Evolutionary conservation across 2,888 invertebrate genomes (phyloP).

Genomic region (Marronus borbonicus): DNA sequence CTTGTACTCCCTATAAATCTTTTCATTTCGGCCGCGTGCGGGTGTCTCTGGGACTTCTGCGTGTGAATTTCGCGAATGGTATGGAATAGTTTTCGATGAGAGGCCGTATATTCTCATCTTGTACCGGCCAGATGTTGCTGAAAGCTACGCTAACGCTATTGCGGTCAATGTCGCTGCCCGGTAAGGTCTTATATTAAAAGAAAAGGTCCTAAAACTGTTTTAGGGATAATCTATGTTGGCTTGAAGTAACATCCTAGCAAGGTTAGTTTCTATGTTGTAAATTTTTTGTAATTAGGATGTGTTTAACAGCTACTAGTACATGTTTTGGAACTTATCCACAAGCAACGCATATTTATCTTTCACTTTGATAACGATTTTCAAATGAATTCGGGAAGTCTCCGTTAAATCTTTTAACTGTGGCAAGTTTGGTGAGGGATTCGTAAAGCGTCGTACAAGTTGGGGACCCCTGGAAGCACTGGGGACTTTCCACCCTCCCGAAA

Average conservation of each 20-base stretch:
- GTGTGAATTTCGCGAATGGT: slow-evolving; percentile 15
- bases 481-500: neutral
- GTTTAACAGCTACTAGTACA: too few species aligned
- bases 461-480: neutral
- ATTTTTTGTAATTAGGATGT: too few species aligned
- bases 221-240: too few species aligned
- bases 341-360: too few species aligned
- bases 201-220: slow-evolving; percentile 17
- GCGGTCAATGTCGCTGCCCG: slow-evolving; percentile 4
- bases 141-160: neutral
- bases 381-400: neutral
- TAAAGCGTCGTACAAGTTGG: neutral
- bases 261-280: too few species aligned
- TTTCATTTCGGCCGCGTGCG: slow-evolving; percentile 18
- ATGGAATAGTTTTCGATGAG: slow-evolving; percentile 37
- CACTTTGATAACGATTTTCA: neutral
- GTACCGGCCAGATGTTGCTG: slow-evolving; percentile 32
- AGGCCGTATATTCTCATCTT: slow-evolving; percentile 39
- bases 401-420: too few species aligned
- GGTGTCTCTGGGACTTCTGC: neutral
- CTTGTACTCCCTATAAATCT: slow-evolving; percentile 19
- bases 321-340: too few species aligned
- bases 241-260: too few species aligned
- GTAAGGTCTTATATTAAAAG: slow-evolving; percentile 23
- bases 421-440: too few species aligned